phyloP scores from a whole-genome alignment of 1,140 invertebrate genomes.

The Drepana arcuata region DNA sequence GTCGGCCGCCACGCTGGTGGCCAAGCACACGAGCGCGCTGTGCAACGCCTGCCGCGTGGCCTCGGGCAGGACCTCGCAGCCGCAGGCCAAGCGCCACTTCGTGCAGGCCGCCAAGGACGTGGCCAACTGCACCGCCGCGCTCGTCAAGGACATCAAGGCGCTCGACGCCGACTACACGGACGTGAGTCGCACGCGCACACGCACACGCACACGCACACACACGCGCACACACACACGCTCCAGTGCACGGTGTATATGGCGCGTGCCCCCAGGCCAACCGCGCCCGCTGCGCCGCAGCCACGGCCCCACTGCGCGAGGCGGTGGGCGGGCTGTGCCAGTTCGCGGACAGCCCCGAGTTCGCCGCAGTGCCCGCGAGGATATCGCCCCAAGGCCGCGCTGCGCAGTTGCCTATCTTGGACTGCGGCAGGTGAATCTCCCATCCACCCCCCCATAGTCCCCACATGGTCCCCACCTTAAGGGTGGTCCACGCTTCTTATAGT shows the following conservation, averaged over 20 bases:
- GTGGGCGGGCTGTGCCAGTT: slow-evolving; percentile 95
- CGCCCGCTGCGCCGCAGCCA: slow-evolving; percentile 84
- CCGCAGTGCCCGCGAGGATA: slow-evolving; percentile 92
- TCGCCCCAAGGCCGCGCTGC: slow-evolving; percentile 81
- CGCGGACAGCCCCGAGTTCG: slow-evolving; percentile 94
- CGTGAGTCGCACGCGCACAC: slow-evolving; percentile 50
- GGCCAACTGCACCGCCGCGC: slow-evolving; percentile 93
- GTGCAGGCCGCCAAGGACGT: slow-evolving; percentile 98
- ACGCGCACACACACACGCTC: too few species aligned
- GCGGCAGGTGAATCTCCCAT: slow-evolving; percentile 78
- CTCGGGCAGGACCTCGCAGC: slow-evolving; percentile 92
- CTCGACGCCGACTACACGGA: slow-evolving; percentile 89
- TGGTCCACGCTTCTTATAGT: too few species aligned
- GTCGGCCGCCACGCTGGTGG: slow-evolving; percentile 93
- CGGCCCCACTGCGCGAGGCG: slow-evolving; percentile 89
- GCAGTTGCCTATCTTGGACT: slow-evolving; percentile 90
- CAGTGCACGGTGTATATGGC: too few species aligned
- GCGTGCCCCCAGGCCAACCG: slow-evolving; percentile 74
- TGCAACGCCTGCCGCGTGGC: slow-evolving; percentile 96
- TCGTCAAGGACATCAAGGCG: slow-evolving; percentile 96
- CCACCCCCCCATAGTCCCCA: too few species aligned
- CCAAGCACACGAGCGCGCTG: slow-evolving; percentile 95
- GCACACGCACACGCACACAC: too few species aligned
- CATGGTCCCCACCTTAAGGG: too few species aligned
- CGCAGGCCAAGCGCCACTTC: slow-evolving; percentile 96